A percentile compares a stretch with the other conserved stretches of the same genome.
Evolutionary conservation across 1,140 invertebrate species (phyloP).

Genomic region (Hydropsyche tenuis): DNA sequence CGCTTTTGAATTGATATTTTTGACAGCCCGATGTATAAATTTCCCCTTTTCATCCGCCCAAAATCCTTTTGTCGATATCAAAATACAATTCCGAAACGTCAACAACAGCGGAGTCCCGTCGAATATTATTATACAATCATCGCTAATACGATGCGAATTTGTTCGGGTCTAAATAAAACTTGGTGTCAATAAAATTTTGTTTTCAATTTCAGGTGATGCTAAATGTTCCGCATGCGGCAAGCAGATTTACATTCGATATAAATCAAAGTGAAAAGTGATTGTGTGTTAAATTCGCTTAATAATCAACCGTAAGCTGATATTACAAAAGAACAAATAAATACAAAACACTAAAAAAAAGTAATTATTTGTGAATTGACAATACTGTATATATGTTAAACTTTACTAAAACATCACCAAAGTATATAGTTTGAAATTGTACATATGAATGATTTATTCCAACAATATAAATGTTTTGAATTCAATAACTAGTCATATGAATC

Average conservation of each 20-base stretch:
- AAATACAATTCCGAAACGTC: conserved; percentile 3
- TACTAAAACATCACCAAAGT: conserved; percentile 26
- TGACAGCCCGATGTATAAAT: conserved; percentile 4
- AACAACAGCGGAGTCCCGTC: not conserved
- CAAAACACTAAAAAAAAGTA: conserved; percentile 16
- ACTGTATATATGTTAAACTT: conserved; percentile 46
- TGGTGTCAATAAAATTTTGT: no score
- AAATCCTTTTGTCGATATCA: conserved; percentile 13
- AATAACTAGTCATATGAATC: conserved; percentile 40
- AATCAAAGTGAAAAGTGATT: not conserved
- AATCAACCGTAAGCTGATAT: not conserved
- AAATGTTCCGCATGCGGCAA: no score
- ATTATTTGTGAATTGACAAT: conserved; percentile 49
- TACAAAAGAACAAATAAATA: conserved; percentile 15
- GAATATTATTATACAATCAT: not conserved
- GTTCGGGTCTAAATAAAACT: no score
- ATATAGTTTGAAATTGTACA: conserved; percentile 28
- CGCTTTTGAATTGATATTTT: conserved; percentile 6
- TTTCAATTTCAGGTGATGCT: no score
- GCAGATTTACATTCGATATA: no score
- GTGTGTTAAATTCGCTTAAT: not conserved
- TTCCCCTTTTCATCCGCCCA: not conserved
- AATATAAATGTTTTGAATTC: conserved; percentile 15
- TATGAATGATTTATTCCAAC: conserved; percentile 20
- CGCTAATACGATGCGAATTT: not conserved